Percentiles rank a stretch among this genome's conserved stretches.
Evolutionary conservation across 2,797 vertebrate genomes (phyloP).

Genomic region (Sebastes diaconus): DNA sequence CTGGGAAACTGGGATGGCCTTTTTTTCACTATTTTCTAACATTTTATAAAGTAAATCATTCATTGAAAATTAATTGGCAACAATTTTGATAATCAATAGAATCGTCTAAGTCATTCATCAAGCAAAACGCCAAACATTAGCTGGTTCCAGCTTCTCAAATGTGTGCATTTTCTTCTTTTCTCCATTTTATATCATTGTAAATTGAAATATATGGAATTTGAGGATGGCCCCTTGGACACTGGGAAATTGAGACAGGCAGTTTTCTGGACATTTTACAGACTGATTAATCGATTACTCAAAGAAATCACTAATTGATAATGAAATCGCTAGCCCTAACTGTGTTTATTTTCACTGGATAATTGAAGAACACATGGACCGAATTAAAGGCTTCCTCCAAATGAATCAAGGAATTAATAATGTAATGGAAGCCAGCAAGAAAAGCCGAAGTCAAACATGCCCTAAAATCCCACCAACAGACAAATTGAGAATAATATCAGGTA

Average conservation of each 20-base stretch:
- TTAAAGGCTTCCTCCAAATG: background rate
- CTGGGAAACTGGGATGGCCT: too few species aligned
- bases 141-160: background rate
- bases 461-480: background rate
- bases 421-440: background rate
- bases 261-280: background rate
- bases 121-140: background rate
- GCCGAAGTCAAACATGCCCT: background rate
- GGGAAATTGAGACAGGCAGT: background rate
- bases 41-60: background rate
- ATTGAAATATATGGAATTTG: background rate
- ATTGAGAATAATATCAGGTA: background rate
- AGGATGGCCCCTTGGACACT: rapidly evolving
- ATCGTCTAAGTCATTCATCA: background rate
- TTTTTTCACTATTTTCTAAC: too few species aligned
- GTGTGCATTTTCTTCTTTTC: background rate
- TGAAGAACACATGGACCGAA: background rate
- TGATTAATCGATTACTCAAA: background rate
- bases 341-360: background rate
- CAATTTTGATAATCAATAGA: background rate
- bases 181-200: background rate
- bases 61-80: background rate
- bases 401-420: background rate
- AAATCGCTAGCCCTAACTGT: background rate
- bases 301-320: background rate